Percentiles rank a stretch among this genome's conserved stretches.
Conservation (phyloP, 1,140 invertebrate species). For the Trinorchestia longiramus region DNA sequence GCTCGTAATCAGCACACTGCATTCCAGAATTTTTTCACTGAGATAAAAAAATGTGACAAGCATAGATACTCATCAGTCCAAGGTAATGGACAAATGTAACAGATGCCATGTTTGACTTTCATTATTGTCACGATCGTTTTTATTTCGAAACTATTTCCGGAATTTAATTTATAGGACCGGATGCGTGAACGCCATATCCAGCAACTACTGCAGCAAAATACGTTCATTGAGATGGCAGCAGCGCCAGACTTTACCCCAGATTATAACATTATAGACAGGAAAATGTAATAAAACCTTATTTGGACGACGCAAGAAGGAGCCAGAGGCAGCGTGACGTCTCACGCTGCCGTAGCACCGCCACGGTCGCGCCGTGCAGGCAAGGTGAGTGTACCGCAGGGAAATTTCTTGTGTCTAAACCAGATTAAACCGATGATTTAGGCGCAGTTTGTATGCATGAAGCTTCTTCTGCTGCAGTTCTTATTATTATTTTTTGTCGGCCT, state of each 20-base stretch:
- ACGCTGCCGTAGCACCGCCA: background rate
- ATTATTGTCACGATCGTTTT: background rate
- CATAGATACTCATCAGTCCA: background rate
- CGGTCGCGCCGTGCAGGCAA: background rate
- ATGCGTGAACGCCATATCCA: background rate
- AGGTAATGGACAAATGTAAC: background rate
- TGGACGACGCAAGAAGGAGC: background rate
- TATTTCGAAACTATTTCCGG: background rate
- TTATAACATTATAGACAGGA: background rate
- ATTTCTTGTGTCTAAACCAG: constrained; percentile 15
- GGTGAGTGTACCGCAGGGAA: constrained; percentile 11
- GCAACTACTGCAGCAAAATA: background rate
- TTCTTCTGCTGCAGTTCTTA: background rate
- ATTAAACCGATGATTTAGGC: constrained; percentile 30
- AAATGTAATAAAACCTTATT: background rate
- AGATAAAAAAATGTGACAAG: background rate
- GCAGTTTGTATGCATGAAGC: constrained; percentile 34
- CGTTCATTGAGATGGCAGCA: background rate
- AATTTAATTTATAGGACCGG: background rate
- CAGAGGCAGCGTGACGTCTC: background rate
- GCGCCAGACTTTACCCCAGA: background rate
- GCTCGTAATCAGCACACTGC: background rate
- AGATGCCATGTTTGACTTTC: background rate
- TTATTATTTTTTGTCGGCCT: background rate
- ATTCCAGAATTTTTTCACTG: background rate